Percentiles rank a stretch among this genome's conserved stretches.
phyloP scores from a whole-genome alignment of 2,113 vertebrate species.

The Gymnorhina tibicen region DNA sequence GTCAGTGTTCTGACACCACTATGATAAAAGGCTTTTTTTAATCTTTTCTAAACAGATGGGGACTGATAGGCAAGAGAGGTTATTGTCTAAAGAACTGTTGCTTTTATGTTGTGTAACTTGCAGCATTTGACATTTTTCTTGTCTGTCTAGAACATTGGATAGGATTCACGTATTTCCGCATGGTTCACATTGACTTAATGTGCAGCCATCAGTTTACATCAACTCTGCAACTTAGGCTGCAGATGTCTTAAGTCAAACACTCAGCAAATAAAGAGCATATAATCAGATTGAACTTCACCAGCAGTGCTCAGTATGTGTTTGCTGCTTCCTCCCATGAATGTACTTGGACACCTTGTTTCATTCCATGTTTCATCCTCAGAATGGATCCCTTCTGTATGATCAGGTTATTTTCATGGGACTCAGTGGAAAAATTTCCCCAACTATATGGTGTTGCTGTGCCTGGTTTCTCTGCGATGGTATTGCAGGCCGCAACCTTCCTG shows the following conservation, averaged over 20 bases:
- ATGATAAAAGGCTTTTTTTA: background rate
- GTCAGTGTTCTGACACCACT: background rate
- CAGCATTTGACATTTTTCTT: background rate
- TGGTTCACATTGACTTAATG: background rate
- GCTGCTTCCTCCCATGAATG: background rate
- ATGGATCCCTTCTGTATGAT: background rate
- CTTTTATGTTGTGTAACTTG: background rate
- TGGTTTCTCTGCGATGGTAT: too few species aligned
- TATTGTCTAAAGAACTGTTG: background rate
- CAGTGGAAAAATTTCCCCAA: background rate
- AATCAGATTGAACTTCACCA: background rate
- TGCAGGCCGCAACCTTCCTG: too few species aligned
- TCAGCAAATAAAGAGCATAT: background rate
- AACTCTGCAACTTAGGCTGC: background rate
- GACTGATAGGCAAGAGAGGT: background rate
- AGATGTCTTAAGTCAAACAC: background rate
- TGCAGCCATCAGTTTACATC: background rate
- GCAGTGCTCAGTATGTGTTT: background rate
- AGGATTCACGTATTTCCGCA: background rate
- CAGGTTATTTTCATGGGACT: background rate
- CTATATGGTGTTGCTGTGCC: too few species aligned
- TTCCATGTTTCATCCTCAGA: background rate
- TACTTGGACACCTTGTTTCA: background rate
- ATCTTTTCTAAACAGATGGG: constrained; percentile 1
- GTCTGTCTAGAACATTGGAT: background rate